Conservation (phyloP, 2,113 vertebrate species). For the Oryzias woworae region DNA sequence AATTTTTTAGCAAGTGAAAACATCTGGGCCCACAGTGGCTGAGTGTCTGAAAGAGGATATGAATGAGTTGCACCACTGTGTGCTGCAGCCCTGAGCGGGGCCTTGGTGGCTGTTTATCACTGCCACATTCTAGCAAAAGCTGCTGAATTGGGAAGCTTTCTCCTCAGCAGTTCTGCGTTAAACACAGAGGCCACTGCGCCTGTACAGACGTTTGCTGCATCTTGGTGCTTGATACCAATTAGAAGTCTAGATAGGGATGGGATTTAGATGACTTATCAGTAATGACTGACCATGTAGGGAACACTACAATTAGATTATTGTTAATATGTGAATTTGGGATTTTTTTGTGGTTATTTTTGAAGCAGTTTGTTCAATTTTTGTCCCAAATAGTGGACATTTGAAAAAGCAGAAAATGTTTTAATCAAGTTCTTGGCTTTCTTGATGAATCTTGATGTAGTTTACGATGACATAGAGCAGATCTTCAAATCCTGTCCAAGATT, state of each 20-base stretch:
- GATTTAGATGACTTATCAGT: slow-evolving; percentile 45
- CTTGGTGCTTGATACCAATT: slow-evolving; percentile 40
- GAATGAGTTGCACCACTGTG: slow-evolving; percentile 35
- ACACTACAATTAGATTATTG: slow-evolving; percentile 31
- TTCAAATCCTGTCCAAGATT: no score
- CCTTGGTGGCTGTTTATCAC: slow-evolving; percentile 48
- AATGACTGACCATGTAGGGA: slow-evolving; percentile 35
- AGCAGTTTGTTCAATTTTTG: slow-evolving; percentile 11
- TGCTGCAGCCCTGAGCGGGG: slow-evolving; percentile 36
- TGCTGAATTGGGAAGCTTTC: slow-evolving; percentile 36
- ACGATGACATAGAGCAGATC: no score
- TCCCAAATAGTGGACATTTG: no score
- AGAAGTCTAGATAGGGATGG: slow-evolving; percentile 32
- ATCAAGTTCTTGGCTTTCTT: no score
- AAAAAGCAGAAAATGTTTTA: no score
- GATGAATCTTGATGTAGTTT: no score
- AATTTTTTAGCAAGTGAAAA: slow-evolving; percentile 33
- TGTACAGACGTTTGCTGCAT: slow-evolving; percentile 39
- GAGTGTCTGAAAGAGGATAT: slow-evolving; percentile 31
- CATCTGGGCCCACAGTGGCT: slow-evolving; percentile 10
- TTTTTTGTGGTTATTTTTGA: slow-evolving; percentile 15
- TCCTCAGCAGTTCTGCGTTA: slow-evolving; percentile 27
- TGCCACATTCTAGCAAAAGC: slow-evolving; percentile 38
- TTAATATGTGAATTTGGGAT: slow-evolving; percentile 27
- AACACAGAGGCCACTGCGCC: slow-evolving; percentile 11